These are phyloP conservation scores for Sinelater perroti DNA, from an alignment of 2,888 invertebrate genomes.

Conservation along the genomic window DNA sequence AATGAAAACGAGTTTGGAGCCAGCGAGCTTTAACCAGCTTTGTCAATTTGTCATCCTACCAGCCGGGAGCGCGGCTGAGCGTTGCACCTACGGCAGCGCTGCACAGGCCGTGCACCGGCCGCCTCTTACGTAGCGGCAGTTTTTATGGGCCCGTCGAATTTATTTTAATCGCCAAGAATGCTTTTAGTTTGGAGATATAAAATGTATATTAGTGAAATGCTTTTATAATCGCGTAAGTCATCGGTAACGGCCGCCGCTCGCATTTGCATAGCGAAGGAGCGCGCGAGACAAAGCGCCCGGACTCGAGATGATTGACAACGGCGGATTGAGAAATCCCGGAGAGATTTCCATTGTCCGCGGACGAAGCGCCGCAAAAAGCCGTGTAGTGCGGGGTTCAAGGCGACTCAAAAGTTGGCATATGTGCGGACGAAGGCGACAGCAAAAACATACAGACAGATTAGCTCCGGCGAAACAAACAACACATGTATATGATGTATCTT, in stretches of 20 bases:
- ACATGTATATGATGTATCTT: constrained; percentile 14
- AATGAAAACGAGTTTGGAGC: constrained; percentile 44
- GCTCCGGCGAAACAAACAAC: constrained; percentile 4
- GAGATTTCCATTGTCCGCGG: too few relatives aligned
- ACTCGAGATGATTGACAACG: too few relatives aligned
- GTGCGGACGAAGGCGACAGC: not conserved
- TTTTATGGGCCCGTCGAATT: constrained; percentile 24
- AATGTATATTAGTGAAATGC: constrained; percentile 28
- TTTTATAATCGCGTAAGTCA: constrained; percentile 20
- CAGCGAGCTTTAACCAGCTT: constrained; percentile 42
- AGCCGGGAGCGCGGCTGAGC: constrained; percentile 36
- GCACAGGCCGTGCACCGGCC: constrained; percentile 26
- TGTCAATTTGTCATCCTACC: constrained; percentile 49
- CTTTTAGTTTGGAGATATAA: constrained; percentile 34
- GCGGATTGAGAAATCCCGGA: too few relatives aligned
- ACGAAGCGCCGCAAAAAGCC: too few relatives aligned
- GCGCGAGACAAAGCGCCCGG: too few relatives aligned
- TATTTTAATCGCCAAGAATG: constrained; percentile 33
- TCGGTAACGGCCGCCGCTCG: constrained; percentile 14
- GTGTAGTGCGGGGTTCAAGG: too few relatives aligned
- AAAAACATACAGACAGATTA: constrained; percentile 11
- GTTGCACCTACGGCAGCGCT: constrained; percentile 33
- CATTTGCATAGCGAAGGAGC: too few relatives aligned
- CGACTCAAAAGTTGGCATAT: constrained; percentile 3
- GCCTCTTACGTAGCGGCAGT: constrained; percentile 26